Percentiles rank a stretch among this genome's conserved stretches.
Conservation (phyloP, 2,888 invertebrate species). For the Catocala nupta region DNA sequence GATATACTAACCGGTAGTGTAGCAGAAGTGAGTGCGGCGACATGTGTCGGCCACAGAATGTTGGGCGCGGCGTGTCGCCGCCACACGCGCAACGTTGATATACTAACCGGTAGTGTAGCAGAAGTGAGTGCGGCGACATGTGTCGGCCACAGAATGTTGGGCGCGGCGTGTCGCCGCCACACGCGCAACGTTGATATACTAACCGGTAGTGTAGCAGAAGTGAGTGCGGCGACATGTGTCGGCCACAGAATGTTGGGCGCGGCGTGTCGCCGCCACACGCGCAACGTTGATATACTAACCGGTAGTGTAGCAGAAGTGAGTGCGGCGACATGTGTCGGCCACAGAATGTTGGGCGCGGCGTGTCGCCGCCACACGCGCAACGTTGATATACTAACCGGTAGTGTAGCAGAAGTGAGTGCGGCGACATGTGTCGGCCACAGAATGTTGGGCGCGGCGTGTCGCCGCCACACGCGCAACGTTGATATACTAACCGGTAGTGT, state of each 20-base stretch:
- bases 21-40: background rate
- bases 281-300: too few species aligned
- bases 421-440: too few species aligned
- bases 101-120: conserved; percentile 61
- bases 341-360: background rate
- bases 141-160: too few species aligned
- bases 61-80: background rate
- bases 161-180: too few species aligned
- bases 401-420: background rate
- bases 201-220: conserved; percentile 61
- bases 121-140: background rate
- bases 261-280: too few species aligned
- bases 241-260: too few species aligned
- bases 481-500: background rate
- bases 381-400: too few species aligned
- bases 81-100: background rate
- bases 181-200: background rate
- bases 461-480: background rate
- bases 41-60: background rate
- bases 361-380: background rate
- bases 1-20: background rate
- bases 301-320: background rate
- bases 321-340: background rate
- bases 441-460: background rate
- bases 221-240: background rate